A percentile compares a stretch with the other conserved stretches of the same genome.
Conservation (phyloP, 53 echinoderm and acorn worm species). For the Echinarachnius parma region DNA sequence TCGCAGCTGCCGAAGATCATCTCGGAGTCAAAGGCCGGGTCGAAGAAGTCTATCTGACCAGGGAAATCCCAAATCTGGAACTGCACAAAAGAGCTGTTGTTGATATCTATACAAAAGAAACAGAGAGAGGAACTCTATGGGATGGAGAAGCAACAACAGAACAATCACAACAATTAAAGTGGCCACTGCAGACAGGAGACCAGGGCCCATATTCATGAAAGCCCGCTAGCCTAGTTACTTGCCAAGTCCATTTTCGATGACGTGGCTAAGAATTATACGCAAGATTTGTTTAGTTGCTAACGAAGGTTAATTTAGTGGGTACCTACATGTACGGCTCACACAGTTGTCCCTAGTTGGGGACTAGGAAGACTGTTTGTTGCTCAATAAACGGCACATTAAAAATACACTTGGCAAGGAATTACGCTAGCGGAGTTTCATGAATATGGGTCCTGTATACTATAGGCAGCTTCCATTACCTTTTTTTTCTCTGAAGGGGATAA, state of each 20-base stretch:
- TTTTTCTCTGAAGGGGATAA: too few relatives aligned
- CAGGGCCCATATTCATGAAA: too few relatives aligned
- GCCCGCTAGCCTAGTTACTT: too few relatives aligned
- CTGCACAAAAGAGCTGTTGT: slow-evolving; percentile 98
- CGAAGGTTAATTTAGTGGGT: background rate
- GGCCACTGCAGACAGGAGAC: background rate
- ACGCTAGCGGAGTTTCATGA: too few relatives aligned
- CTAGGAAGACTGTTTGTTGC: too few relatives aligned
- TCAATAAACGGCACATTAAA: too few relatives aligned
- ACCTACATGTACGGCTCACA: background rate
- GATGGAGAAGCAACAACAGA: background rate
- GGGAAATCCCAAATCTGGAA: slow-evolving; percentile 99
- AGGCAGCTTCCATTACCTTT: too few relatives aligned
- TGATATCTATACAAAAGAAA: slow-evolving; percentile 67
- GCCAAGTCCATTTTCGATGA: too few relatives aligned
- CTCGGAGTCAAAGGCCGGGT: slow-evolving; percentile 96
- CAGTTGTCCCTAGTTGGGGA: too few relatives aligned
- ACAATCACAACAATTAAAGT: background rate
- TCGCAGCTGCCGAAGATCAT: slow-evolving; percentile 96
- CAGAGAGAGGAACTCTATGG: background rate
- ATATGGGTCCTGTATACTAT: too few relatives aligned
- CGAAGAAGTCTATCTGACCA: slow-evolving; percentile 98
- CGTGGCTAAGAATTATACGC: background rate
- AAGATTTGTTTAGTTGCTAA: background rate
- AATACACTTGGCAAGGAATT: too few relatives aligned